Conservation (phyloP, 2,797 vertebrate species). For the Alcedo atthis region DNA sequence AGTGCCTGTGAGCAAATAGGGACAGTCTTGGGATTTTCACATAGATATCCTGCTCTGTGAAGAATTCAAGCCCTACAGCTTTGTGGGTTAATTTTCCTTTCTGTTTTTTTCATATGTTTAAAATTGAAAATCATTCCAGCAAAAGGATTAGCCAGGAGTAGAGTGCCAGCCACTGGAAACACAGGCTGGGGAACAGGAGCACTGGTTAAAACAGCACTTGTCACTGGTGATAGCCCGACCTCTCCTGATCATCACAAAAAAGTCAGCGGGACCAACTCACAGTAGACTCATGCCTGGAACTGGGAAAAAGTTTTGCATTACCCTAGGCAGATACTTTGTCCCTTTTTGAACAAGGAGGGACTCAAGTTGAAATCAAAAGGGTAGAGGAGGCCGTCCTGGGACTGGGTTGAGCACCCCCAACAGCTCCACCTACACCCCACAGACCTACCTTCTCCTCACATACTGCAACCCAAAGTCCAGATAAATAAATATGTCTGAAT, state of each 20-base stretch:
- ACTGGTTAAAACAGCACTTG: not conserved
- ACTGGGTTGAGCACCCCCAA: not conserved
- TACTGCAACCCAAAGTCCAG: rapidly evolving
- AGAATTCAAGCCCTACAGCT: not conserved
- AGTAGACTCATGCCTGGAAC: not conserved
- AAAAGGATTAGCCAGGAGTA: not conserved
- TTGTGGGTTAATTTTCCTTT: not conserved
- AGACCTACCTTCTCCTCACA: not conserved
- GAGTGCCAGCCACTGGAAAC: not conserved
- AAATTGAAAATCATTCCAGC: not conserved
- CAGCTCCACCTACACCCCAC: not conserved
- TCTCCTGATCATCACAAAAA: not conserved
- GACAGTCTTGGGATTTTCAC: not conserved
- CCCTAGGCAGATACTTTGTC: not conserved
- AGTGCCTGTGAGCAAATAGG: not conserved
- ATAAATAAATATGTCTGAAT: not conserved
- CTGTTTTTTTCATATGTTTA: not conserved
- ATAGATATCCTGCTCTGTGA: not conserved
- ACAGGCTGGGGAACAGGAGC: not conserved
- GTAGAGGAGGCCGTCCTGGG: rapidly evolving
- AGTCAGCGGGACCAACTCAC: not conserved
- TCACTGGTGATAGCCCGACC: not conserved
- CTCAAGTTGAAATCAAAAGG: not conserved
- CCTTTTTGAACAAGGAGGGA: not conserved
- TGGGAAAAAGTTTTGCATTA: not conserved